Evolutionary conservation across 1,140 invertebrate species (phyloP), one percentile per base, ranked within the genome.

Genomic region (Drosophila mayri): DNA sequence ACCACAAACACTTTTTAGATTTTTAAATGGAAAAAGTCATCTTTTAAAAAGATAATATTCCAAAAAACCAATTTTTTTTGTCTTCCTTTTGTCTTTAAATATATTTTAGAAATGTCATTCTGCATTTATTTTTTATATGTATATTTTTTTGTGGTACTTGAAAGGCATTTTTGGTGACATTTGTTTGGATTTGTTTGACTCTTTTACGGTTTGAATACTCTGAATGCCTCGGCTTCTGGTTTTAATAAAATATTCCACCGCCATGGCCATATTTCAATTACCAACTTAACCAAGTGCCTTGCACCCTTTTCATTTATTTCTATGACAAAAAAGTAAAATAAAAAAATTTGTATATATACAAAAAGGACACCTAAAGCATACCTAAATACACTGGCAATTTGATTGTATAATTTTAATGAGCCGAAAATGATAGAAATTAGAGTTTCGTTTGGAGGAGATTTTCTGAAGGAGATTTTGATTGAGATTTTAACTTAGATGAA

Each of bases 261-360:
- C 18, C 32, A 37, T 22, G 14, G 50, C 50, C 32, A 22, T 37
- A 37, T 54, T 61, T 61, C 43, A 49, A 61, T 61, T 61, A 61
- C 30, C 16, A 50, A 61, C 30, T 50, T 50, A 57, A 57, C 44
- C n/a, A 28, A 49, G 30, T 37, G 30, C 20, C 8, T 49, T 4
- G 50, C 50, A 54, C 9, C 14, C 50, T 22, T 54, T 22, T 54
- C 20, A 54, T 16, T 54, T 22, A 38, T 37, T 54, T 54, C 32
- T 16, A 2, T 3, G 7, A 9, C 0, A 20, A 37, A 49, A 12
- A 50, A 18, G 7, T 1, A 32, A 50, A 8, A 30, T 30, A 30
- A 30, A 30, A 28, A 49, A 1, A 20, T 16, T 9, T n/a, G 8
- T 40, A 43, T 43, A 5, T 5, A 11, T 11, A 22, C 1, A 50